phyloP scores from a whole-genome alignment of 2,888 invertebrate genomes.

The Phortica okadai region DNA sequence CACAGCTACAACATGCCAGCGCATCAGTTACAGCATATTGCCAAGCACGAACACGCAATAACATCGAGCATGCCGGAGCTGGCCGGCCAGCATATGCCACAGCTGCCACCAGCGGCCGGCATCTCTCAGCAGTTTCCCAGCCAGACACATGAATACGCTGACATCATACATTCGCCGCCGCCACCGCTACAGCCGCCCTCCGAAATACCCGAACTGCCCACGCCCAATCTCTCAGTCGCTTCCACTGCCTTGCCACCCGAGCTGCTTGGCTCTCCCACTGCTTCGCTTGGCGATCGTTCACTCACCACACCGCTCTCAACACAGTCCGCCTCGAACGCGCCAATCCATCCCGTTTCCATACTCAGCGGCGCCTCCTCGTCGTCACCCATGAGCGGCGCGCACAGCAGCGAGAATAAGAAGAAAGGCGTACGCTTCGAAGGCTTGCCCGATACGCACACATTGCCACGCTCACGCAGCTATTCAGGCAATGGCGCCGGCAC shows the following conservation, averaged over 20 bases:
- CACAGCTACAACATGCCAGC: constrained; percentile 68
- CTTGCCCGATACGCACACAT: constrained; percentile 75
- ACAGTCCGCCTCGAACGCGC: constrained; percentile 64
- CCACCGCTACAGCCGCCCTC: constrained; percentile 55
- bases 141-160: constrained; percentile 59
- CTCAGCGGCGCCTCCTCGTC: constrained; percentile 71
- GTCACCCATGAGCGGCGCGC: constrained; percentile 69
- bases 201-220: constrained; percentile 74
- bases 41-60: constrained; percentile 72
- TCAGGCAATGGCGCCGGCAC: constrained; percentile 77
- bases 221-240: constrained; percentile 78
- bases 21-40: constrained; percentile 69
- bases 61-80: constrained; percentile 54
- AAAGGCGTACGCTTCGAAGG: constrained; percentile 77
- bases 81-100: constrained; percentile 54
- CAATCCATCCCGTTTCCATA: constrained; percentile 69
- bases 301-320: constrained; percentile 68
- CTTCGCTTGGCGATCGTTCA: constrained; percentile 72
- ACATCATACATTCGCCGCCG: constrained; percentile 56
- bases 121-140: constrained; percentile 48
- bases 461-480: constrained; percentile 79
- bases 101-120: constrained; percentile 41
- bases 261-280: constrained; percentile 72
- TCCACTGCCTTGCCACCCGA: constrained; percentile 76
- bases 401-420: constrained; percentile 65